phyloP scores from a whole-genome alignment of 2,888 invertebrate genomes.

The Mythimna loreyi region DNA sequence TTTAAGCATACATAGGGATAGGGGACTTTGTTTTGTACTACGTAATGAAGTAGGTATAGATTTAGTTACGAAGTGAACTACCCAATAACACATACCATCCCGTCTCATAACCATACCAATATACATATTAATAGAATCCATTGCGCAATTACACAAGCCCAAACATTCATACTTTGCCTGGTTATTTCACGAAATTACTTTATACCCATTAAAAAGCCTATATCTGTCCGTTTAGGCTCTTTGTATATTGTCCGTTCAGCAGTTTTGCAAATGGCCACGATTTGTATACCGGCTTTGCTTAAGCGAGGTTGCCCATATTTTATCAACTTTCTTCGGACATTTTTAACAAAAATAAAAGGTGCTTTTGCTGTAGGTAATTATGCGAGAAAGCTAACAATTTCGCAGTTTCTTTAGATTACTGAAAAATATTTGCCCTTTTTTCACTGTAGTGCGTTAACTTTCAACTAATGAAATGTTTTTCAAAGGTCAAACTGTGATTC shows the following conservation, averaged over 20 bases:
- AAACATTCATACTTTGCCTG: conserved; percentile 33
- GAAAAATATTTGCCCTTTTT: conserved; percentile 4
- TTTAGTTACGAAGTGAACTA: too few species aligned
- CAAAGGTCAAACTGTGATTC: background rate
- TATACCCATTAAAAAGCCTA: conserved; percentile 36
- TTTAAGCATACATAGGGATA: too few species aligned
- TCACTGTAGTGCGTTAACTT: background rate
- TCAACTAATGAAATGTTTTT: background rate
- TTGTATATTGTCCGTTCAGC: conserved; percentile 47
- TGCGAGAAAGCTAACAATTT: conserved; percentile 21
- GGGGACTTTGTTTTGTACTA: too few species aligned
- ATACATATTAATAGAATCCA: conserved; percentile 22
- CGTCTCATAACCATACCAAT: background rate
- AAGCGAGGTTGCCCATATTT: conserved; percentile 29
- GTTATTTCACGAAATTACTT: conserved; percentile 40
- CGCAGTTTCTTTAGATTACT: conserved; percentile 11
- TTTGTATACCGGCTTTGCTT: conserved; percentile 48
- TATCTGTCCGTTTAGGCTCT: conserved; percentile 41
- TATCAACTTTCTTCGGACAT: conserved; percentile 28
- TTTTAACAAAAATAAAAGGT: conserved; percentile 18
- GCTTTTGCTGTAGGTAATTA: conserved; percentile 27
- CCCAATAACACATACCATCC: background rate
- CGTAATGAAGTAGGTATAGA: too few species aligned
- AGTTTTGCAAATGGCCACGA: conserved; percentile 45
- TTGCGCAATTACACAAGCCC: conserved; percentile 30